A percentile compares a stretch with the other conserved stretches of the same genome.
Evolutionary conservation across 1,140 invertebrate species (phyloP).

Genomic region (Brachionus plicatilis): DNA sequence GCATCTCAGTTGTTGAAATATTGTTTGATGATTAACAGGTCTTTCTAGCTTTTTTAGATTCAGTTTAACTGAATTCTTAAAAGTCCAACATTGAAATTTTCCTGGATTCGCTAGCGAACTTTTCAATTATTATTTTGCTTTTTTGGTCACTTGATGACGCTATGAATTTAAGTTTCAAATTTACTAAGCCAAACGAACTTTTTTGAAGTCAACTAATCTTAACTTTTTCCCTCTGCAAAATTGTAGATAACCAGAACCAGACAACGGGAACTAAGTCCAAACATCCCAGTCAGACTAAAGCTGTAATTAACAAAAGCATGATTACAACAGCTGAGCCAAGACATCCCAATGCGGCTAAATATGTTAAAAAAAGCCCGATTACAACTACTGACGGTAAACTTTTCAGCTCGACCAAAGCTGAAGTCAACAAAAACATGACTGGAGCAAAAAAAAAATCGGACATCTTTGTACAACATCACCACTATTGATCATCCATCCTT

Average conservation of each 20-base stretch:
- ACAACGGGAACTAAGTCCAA: not conserved
- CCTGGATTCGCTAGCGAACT: too few relatives aligned
- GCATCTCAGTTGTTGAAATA: too few relatives aligned
- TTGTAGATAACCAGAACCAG: not conserved
- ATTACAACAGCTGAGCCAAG: not conserved
- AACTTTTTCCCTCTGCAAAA: too few relatives aligned
- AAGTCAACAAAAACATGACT: not conserved
- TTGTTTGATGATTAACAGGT: too few relatives aligned
- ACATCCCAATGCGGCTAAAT: not conserved
- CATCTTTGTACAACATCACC: not conserved
- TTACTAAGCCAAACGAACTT: not conserved
- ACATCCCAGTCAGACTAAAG: not conserved
- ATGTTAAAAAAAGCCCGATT: not conserved
- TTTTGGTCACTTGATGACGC: too few relatives aligned
- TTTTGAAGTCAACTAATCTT: too few relatives aligned
- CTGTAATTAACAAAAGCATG: not conserved
- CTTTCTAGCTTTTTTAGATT: too few relatives aligned
- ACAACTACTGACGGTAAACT: not conserved
- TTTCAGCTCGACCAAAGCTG: not conserved
- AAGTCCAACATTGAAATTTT: too few relatives aligned
- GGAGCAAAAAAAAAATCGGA: not conserved
- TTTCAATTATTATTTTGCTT: too few relatives aligned
- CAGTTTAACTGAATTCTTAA: too few relatives aligned
- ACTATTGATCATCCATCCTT: not conserved
- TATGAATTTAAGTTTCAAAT: too few relatives aligned